Conservation (phyloP, 2,888 invertebrate species). For the Blastobasis adustella region DNA sequence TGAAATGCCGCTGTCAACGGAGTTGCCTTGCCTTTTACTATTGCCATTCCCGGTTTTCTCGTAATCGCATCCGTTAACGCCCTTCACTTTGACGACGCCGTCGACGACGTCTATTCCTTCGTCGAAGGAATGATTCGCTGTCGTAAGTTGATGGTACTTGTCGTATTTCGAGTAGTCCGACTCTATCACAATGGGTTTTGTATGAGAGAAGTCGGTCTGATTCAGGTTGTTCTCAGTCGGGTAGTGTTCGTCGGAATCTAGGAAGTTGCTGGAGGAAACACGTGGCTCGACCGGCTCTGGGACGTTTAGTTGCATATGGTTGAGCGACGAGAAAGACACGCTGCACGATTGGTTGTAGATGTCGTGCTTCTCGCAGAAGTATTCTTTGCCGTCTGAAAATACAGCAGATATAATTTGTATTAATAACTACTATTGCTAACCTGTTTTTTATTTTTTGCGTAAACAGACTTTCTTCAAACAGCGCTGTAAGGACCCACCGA, state of each 20-base stretch:
- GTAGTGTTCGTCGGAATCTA: slow-evolving; percentile 61
- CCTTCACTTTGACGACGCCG: slow-evolving; percentile 38
- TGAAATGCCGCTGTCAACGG: slow-evolving; percentile 63
- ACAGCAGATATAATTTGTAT: slow-evolving; percentile 10
- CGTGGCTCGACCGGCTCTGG: slow-evolving; percentile 57
- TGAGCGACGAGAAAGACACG: slow-evolving; percentile 59
- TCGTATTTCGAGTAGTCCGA: slow-evolving; percentile 52
- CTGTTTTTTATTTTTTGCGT: neutral
- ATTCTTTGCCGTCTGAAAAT: slow-evolving; percentile 61
- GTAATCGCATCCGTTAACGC: slow-evolving; percentile 29
- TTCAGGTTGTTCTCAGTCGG: slow-evolving; percentile 64
- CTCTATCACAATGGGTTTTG: slow-evolving; percentile 62
- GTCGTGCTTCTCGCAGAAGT: slow-evolving; percentile 68
- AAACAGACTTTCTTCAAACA: too few relatives aligned
- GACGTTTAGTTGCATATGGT: slow-evolving; percentile 56
- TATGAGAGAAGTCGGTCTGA: slow-evolving; percentile 65
- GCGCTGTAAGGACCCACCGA: too few relatives aligned
- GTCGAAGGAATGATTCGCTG: slow-evolving; percentile 63
- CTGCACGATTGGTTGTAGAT: slow-evolving; percentile 59
- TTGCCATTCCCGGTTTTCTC: slow-evolving; percentile 27
- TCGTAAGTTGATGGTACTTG: slow-evolving; percentile 47
- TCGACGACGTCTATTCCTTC: slow-evolving; percentile 62
- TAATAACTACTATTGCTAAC: too few relatives aligned
- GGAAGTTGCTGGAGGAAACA: slow-evolving; percentile 46
- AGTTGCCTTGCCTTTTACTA: slow-evolving; percentile 55